phyloP scores from a whole-genome alignment of 2,888 invertebrate genomes.

The Amiota mariae region DNA sequence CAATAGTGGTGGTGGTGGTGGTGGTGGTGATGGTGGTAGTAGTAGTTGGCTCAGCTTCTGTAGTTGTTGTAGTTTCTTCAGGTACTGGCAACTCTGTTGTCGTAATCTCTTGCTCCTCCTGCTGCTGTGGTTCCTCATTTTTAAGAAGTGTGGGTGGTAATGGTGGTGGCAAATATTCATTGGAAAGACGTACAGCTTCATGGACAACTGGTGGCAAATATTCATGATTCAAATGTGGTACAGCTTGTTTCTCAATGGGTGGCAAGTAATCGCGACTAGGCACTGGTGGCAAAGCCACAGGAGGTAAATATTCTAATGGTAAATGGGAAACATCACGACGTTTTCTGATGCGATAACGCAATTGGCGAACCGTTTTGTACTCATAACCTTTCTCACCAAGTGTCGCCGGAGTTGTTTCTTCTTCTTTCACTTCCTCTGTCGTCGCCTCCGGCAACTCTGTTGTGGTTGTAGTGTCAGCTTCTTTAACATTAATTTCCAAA shows the following conservation, averaged over 20 bases:
- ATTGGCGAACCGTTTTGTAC: constrained; percentile 46
- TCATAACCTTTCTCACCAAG: constrained; percentile 47
- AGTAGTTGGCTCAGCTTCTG: constrained; percentile 20
- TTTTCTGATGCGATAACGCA: constrained; percentile 46
- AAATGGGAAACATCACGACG: constrained; percentile 68
- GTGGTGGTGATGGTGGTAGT: too few relatives aligned
- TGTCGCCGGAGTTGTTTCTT: background rate
- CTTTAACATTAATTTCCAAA: constrained; percentile 1
- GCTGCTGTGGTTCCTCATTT: constrained; percentile 34
- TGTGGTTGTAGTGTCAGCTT: background rate
- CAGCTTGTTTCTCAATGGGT: constrained; percentile 60
- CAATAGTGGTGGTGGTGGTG: constrained; percentile 26
- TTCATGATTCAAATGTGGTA: constrained; percentile 31
- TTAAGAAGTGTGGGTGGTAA: constrained; percentile 48
- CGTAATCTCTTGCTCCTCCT: constrained; percentile 34
- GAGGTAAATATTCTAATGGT: constrained; percentile 60
- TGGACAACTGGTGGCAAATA: constrained; percentile 34
- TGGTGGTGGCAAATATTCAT: constrained; percentile 58
- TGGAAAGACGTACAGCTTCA: constrained; percentile 53
- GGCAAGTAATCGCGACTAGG: constrained; percentile 63
- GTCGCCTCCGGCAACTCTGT: constrained; percentile 10
- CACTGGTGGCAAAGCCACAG: constrained; percentile 60
- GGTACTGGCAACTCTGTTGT: constrained; percentile 33
- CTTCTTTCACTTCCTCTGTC: background rate
- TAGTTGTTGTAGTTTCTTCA: constrained; percentile 35